Evolutionary conservation across 2,888 invertebrate species (phyloP).

Genomic region (Xanthorhoe spadicearia): DNA sequence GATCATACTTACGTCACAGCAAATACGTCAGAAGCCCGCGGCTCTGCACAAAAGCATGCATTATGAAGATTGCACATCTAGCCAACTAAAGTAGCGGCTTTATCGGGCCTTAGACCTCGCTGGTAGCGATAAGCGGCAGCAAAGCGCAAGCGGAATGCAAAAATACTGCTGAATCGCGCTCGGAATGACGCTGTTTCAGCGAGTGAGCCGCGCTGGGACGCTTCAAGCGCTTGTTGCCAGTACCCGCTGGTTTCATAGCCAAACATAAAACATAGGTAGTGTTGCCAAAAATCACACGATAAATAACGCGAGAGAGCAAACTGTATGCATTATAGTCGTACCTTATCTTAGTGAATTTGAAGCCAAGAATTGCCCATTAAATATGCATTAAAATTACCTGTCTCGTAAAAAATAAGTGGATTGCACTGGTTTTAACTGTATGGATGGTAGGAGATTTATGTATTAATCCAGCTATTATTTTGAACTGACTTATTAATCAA

Average conservation of each 20-base stretch:
- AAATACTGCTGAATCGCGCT: neutral
- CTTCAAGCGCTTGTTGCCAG: neutral
- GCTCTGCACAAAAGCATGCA: slow-evolving; percentile 76
- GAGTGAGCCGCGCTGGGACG: neutral
- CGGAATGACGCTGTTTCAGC: neutral
- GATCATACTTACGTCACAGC: slow-evolving; percentile 48
- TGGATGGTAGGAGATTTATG: too few species aligned
- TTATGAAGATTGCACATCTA: slow-evolving; percentile 84
- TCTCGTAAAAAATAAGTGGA: slow-evolving; percentile 71
- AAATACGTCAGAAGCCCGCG: slow-evolving; percentile 54
- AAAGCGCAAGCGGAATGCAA: slow-evolving; percentile 25
- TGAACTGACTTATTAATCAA: too few species aligned
- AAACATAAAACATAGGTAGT: slow-evolving; percentile 50
- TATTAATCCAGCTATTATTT: neutral
- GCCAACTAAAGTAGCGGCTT: slow-evolving; percentile 75
- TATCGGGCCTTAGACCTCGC: slow-evolving; percentile 29
- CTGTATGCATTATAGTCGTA: slow-evolving; percentile 83
- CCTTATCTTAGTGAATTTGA: slow-evolving; percentile 84
- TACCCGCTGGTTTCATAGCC: slow-evolving; percentile 29
- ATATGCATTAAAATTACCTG: slow-evolving; percentile 85
- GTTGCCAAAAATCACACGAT: slow-evolving; percentile 85
- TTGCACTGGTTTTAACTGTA: slow-evolving; percentile 54
- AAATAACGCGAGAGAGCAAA: slow-evolving; percentile 80
- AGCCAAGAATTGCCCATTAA: slow-evolving; percentile 84
- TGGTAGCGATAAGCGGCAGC: slow-evolving; percentile 26